Conservation (phyloP, 1,140 invertebrate species). For the Papilio helenus region DNA sequence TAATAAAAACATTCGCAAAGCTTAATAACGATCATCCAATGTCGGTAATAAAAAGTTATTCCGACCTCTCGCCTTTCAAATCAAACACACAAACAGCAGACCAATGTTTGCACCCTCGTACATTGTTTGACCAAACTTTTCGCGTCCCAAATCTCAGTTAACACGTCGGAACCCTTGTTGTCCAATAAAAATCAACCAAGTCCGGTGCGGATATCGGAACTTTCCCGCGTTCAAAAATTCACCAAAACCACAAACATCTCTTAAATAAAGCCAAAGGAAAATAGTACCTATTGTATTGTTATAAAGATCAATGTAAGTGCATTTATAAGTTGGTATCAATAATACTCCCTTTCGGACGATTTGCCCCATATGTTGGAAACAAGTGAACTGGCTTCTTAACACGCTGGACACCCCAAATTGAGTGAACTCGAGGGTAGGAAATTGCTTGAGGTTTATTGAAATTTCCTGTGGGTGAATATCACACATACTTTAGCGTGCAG, state of each 20-base stretch:
- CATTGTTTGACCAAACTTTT: conserved; percentile 66
- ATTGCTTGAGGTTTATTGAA: conserved; percentile 70
- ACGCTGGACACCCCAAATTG: conserved; percentile 73
- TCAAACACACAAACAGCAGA: conserved; percentile 52
- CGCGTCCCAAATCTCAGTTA: conserved; percentile 59
- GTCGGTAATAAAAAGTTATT: conserved; percentile 48
- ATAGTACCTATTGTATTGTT: conserved; percentile 36
- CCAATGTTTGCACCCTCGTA: conserved; percentile 56
- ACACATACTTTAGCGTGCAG: conserved; percentile 54
- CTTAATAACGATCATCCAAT: conserved; percentile 30
- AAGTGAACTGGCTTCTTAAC: conserved; percentile 75
- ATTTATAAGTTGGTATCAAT: conserved; percentile 37
- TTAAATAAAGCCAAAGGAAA: conserved; percentile 36
- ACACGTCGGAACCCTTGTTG: conserved; percentile 65
- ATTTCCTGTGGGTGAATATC: conserved; percentile 72
- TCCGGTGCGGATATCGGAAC: conserved; percentile 76
- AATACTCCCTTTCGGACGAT: conserved; percentile 60
- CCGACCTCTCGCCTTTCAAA: conserved; percentile 55
- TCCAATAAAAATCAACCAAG: conserved; percentile 76
- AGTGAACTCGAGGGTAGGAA: conserved; percentile 67
- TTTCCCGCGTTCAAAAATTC: conserved; percentile 70
- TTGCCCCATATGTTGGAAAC: conserved; percentile 74
- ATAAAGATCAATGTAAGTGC: conserved; percentile 41
- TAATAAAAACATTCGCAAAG: not conserved
- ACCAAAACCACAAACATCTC: conserved; percentile 42